phyloP scores from a whole-genome alignment of 2,113 vertebrate species.

The Bubo blakistoni region DNA sequence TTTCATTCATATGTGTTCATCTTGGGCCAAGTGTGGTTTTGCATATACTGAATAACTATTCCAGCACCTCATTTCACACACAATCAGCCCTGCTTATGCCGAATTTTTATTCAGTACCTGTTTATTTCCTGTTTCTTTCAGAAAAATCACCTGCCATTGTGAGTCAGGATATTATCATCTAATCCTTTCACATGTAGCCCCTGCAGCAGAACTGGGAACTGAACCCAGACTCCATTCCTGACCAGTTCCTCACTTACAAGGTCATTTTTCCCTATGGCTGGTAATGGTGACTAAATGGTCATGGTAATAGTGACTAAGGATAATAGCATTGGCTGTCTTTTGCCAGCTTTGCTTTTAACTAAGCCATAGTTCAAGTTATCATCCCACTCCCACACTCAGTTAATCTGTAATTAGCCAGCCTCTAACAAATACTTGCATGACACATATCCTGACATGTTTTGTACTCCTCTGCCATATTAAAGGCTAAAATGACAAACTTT shows the following conservation, averaged over 20 bases:
- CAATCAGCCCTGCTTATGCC: neutral
- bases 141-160: neutral
- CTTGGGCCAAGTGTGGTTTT: neutral
- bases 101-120: neutral
- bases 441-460: neutral
- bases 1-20: neutral
- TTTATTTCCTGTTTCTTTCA: constrained; percentile 1
- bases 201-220: neutral
- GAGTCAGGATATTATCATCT: neutral
- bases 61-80: constrained; percentile 1
- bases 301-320: neutral
- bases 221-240: neutral
- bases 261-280: neutral
- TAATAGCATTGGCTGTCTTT: neutral
- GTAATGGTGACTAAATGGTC: neutral
- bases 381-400: neutral
- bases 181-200: neutral
- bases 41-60: neutral
- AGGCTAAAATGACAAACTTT: neutral
- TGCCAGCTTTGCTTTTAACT: neutral
- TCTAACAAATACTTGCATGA: neutral
- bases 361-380: neutral
- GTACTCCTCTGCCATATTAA: neutral
- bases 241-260: neutral
- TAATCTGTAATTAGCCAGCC: neutral